Base-by-base conservation (phyloP, 2,797 vertebrate genomes). In the Mus caroli region DNA sequence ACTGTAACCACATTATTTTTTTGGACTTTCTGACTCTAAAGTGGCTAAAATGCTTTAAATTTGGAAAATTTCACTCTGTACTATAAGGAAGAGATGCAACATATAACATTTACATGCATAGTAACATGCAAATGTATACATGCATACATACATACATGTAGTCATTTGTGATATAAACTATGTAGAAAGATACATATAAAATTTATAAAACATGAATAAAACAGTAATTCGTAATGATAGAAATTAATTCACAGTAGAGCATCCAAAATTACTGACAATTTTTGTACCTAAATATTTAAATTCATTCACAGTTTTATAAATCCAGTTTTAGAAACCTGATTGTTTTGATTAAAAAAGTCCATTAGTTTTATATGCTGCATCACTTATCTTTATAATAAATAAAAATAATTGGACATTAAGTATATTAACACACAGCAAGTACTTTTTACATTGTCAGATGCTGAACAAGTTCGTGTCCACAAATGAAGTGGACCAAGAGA, bases 191-290 rank as follows among this genome's bases (percentile, higher is more conserved):
- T 60, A 60, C 22, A 60, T 60, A 60, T 92, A 22, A n/a, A 2
- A 75, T 1, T 13, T 88, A 34, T 76, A 50, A 69, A 69, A 54
- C 5, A 43, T 5, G 0, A 76, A 26, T 46, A 75, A 89, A 26
- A 40, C 6, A 28, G 17, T 71, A 5, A 62, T 37, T 73, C 17
- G n/a, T 76, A 10, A 91, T 31, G 40, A 52, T 3, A 85, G 52
- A 62, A 3, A 31, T 31, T 34, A 78, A 12, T 58, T 92, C n/a
- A 87, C 26, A 50, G 8, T 15, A 40, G 13, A 28, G 37, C 17
- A 10, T 87, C 13, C 17, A 62, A 62, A 89, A 92, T n/a, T 62
- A 22, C 50, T 93, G 43, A 93, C 43, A 76, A 78, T 37, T 78
- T 40, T 46, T 24, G 24, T 4, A 8, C 28, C 17, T 43, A 58